Percentiles rank a stretch among this genome's conserved stretches.
Conservation (phyloP, 2,113 vertebrate genomes). For the Lasiurus borealis region DNA sequence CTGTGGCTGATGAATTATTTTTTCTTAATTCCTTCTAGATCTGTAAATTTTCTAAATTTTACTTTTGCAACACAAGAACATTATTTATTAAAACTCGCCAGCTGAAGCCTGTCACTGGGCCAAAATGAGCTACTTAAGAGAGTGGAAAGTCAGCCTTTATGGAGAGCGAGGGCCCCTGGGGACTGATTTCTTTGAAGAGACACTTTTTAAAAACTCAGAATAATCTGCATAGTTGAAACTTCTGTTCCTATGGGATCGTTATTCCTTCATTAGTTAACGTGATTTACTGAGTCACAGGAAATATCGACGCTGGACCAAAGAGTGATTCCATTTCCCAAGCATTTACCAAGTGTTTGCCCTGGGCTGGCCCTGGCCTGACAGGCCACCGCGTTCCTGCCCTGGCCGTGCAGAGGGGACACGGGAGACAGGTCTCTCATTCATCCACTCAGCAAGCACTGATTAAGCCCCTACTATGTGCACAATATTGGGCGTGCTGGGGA, state of each 20-base stretch:
- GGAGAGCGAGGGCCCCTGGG: slow-evolving; percentile 1
- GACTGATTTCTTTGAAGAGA: slow-evolving; percentile 71
- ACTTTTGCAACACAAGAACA: slow-evolving; percentile 57
- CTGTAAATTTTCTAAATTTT: slow-evolving; percentile 59
- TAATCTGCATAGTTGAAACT: slow-evolving; percentile 49
- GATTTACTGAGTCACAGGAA: slow-evolving; percentile 77
- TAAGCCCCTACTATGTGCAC: not conserved
- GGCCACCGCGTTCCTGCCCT: not conserved
- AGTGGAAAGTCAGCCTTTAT: not conserved
- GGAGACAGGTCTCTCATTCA: not conserved
- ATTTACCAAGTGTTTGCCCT: not conserved
- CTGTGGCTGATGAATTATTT: not conserved
- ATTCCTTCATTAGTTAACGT: slow-evolving; percentile 62
- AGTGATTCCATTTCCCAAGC: slow-evolving; percentile 69
- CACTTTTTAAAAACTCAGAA: slow-evolving; percentile 73
- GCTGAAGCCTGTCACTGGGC: not conserved
- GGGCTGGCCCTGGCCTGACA: not conserved
- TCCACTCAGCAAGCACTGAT: not conserved
- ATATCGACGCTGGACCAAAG: not conserved
- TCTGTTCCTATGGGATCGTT: slow-evolving; percentile 60
- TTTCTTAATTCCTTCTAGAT: slow-evolving; percentile 35
- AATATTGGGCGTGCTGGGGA: not conserved
- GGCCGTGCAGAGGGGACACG: not conserved
- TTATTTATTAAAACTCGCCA: slow-evolving; percentile 75
- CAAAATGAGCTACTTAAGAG: slow-evolving; percentile 49